Base-by-base conservation (phyloP, 1,140 invertebrate species). In the Drosophila mauritiana region DNA sequence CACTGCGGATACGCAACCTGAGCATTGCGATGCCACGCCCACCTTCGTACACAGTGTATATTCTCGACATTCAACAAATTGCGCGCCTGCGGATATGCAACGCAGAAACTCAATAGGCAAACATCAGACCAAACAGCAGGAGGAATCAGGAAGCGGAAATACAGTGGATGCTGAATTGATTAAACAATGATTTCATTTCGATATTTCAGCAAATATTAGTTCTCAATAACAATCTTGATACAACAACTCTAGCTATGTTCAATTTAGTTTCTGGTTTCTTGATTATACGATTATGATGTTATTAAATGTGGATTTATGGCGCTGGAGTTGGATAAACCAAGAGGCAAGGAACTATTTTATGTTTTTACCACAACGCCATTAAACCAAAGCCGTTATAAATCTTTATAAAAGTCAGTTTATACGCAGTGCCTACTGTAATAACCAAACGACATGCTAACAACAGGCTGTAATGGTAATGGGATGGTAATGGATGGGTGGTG, bases 71-170 rank as follows among this genome's bases (percentile, higher is more conserved):
- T 81, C 78, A 79, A 83, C 83, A 77, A 88, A 83, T 88, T 89
- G 84, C 73, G 84, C 84, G 84, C 84, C 84, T 89, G 84, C 84
- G 84, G 84, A 80, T 89, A 89, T 84, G 84, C 84, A 83, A 80
- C 73, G 68, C 77, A 80, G 84, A 89, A 89, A 89, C 84, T 89
- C 85, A 89, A 89, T 89, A 89, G 89, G 84, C 80, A 89, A 89
- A 89, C 73, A 89, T 56, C 52, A 52, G 73, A 39, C 3, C 31
- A 8, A 54, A n/a, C 45, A 39, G 48, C 36, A n/a, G 15, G 7
- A n/a, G 20, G 7, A 36, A 15, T 12, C 39, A 54, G 59, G 17
- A 42, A 42, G 15, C 54, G 17, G 22, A 12, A 31, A 5, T 52
- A 52, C 56, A 58, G 56, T 36, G 48, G 10, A 17, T 34, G 22